phyloP scores from a whole-genome alignment of 37 sponge, comb jelly and placozoan species.

The Corticium candelabrum region DNA sequence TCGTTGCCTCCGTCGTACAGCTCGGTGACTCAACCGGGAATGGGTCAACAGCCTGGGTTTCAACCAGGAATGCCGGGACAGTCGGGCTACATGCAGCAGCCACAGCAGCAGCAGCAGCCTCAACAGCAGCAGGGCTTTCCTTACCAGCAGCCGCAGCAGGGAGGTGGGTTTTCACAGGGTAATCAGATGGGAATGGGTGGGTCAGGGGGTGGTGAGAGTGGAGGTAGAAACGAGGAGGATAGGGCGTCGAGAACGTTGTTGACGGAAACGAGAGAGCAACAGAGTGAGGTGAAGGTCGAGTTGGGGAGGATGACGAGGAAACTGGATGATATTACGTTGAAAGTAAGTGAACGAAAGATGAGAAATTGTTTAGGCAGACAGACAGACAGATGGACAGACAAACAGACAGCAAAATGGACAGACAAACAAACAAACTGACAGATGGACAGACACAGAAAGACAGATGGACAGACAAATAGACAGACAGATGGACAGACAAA shows the following conservation, averaged over 20 bases:
- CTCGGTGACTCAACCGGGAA: neutral
- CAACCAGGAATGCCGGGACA: neutral
- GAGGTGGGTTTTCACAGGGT: too few species aligned
- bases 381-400: too few species aligned
- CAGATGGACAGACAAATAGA: too few species aligned
- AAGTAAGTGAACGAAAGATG: constrained; percentile 23
- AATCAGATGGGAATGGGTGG: too few species aligned
- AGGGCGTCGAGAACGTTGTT: constrained; percentile 25
- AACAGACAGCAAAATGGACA: too few species aligned
- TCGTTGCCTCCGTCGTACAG: too few species aligned
- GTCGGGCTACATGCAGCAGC: neutral
- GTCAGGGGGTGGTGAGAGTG: too few species aligned
- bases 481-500: too few species aligned
- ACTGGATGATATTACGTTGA: constrained; percentile 57
- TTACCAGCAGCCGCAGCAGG: neutral
- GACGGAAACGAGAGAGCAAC: constrained; percentile 64
- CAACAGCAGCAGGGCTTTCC: neutral
- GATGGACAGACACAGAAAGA: too few species aligned
- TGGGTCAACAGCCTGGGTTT: constrained; percentile 12
- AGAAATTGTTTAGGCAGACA: neutral
- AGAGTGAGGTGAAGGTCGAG: constrained; percentile 69
- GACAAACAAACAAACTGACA: too few species aligned
- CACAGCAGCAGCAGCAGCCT: constrained; percentile 6
- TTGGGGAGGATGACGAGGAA: constrained; percentile 56
- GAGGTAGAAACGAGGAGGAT: too few species aligned